These are phyloP conservation scores for Sepioteuthis lessoniana DNA, from an alignment of 2,888 invertebrate genomes.

Conservation along the genomic window DNA sequence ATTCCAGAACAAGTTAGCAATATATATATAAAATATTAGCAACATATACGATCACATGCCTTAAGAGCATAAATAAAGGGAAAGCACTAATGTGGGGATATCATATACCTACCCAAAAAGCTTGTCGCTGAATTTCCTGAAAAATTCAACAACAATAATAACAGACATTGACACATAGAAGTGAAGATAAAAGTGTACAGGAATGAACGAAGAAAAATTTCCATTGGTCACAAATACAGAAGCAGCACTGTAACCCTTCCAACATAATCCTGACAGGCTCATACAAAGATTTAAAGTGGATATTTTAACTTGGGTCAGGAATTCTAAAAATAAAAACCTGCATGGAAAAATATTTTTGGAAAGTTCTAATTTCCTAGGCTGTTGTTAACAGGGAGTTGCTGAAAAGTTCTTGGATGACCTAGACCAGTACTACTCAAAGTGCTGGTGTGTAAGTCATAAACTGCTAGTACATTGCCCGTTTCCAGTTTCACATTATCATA, in stretches of 20 bases:
- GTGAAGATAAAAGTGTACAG: background rate
- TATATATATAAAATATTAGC: conserved; percentile 38
- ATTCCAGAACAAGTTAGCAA: conserved; percentile 2
- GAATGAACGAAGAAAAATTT: background rate
- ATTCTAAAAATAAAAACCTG: background rate
- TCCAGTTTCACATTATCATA: too few species aligned
- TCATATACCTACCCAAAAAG: conserved; percentile 47
- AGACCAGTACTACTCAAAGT: too few species aligned
- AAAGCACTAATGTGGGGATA: background rate
- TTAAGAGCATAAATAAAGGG: conserved; percentile 42
- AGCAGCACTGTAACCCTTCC: conserved; percentile 12
- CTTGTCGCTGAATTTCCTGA: conserved; percentile 46
- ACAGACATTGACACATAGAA: background rate
- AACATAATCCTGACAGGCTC: background rate
- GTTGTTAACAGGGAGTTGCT: too few species aligned
- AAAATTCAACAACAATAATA: conserved; percentile 44
- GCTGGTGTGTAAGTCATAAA: too few species aligned
- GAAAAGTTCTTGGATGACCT: too few species aligned
- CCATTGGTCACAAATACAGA: conserved; percentile 8
- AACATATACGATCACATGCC: conserved; percentile 36
- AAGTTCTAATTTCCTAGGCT: background rate
- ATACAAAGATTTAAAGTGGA: background rate
- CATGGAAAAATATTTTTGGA: background rate
- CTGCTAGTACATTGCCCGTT: too few species aligned
- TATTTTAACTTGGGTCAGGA: background rate